A percentile compares a stretch with the other conserved stretches of the same genome.
These are phyloP conservation scores for Hipparchia semele DNA, from an alignment of 2,888 invertebrate genomes.

Conservation along the genomic window DNA sequence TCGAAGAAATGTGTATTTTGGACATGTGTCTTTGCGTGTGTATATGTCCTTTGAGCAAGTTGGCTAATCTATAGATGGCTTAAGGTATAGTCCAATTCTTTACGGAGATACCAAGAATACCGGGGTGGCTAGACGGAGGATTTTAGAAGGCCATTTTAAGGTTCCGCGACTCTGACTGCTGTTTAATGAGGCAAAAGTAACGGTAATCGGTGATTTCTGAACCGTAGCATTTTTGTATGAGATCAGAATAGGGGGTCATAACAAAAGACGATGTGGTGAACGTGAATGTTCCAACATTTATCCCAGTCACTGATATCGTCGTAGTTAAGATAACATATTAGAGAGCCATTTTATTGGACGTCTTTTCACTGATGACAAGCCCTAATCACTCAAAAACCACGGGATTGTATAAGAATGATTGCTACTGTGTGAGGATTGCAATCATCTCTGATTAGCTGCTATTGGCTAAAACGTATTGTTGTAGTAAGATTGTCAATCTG, in stretches of 20 bases:
- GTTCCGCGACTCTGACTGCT: conserved; percentile 9
- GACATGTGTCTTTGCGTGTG: too few relatives aligned
- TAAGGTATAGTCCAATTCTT: conserved; percentile 59
- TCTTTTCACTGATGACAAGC: background rate
- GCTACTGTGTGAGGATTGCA: too few relatives aligned
- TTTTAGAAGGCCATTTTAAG: conserved; percentile 27
- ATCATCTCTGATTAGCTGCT: too few relatives aligned
- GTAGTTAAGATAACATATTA: background rate
- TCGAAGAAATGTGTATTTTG: too few relatives aligned
- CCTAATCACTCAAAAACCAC: too few relatives aligned
- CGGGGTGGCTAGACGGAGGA: conserved; percentile 41
- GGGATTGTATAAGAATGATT: too few relatives aligned
- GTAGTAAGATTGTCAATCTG: too few relatives aligned
- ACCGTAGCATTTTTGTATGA: conserved; percentile 15
- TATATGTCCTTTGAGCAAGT: background rate
- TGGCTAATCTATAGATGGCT: conserved; percentile 3
- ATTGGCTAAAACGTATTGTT: too few relatives aligned
- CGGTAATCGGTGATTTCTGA: conserved; percentile 20
- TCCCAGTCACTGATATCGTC: background rate
- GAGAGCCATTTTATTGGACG: background rate
- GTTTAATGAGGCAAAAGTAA: conserved; percentile 24
- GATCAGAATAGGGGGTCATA: conserved; percentile 12
- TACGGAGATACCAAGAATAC: conserved; percentile 62
- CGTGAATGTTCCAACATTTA: conserved; percentile 4
- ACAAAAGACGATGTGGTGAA: conserved; percentile 11